phyloP scores from a whole-genome alignment of 2,113 vertebrate species.

The Opisthocomus hoazin region DNA sequence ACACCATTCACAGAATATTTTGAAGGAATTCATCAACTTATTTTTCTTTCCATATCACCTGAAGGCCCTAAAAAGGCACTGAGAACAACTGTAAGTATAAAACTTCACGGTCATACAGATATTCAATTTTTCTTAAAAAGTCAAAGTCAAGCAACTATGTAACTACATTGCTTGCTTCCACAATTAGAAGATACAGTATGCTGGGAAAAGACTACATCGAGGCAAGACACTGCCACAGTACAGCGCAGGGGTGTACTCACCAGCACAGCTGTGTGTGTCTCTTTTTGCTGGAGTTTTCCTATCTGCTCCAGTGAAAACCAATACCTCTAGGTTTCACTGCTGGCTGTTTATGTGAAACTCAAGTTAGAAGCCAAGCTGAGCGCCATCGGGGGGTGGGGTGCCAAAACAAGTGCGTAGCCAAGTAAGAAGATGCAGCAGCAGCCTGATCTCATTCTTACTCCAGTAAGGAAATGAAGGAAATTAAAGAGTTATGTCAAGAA shows the following conservation, averaged over 20 bases:
- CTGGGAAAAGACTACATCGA: not conserved
- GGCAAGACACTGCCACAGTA: not conserved
- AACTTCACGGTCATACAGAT: not conserved
- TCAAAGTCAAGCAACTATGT: not conserved
- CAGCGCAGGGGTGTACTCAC: not conserved
- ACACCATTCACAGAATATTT: not conserved
- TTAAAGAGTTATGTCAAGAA: not conserved
- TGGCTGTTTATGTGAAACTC: constrained; percentile 3
- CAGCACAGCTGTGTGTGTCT: not conserved
- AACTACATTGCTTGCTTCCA: not conserved
- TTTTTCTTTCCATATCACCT: not conserved
- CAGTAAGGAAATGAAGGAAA: not conserved
- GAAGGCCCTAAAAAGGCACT: not conserved
- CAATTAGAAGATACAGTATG: not conserved
- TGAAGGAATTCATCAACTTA: not conserved
- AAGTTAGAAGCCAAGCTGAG: constrained; percentile 56
- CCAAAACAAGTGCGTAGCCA: constrained; percentile 1
- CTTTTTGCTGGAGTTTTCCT: constrained; percentile 7
- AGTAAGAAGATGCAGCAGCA: not conserved
- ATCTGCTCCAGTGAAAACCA: constrained; percentile 35
- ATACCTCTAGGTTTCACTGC: constrained; percentile 36
- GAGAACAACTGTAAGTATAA: not conserved
- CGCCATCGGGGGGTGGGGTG: not conserved
- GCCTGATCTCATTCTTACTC: not conserved
- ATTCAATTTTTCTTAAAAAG: not conserved